Conservation (phyloP, 2,888 invertebrate species). For the Stratiomys singularior region DNA sequence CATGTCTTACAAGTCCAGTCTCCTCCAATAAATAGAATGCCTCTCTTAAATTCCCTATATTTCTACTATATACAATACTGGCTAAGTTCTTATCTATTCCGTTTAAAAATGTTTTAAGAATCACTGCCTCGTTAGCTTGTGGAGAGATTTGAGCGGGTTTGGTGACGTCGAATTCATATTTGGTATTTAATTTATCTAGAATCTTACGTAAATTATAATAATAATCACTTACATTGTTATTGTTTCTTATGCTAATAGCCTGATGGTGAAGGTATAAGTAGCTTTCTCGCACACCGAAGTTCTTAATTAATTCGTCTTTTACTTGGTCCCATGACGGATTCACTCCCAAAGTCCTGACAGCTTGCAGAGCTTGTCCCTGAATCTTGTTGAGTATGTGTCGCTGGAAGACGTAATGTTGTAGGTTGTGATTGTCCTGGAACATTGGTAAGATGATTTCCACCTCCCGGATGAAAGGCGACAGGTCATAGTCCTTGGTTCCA, state of each 20-base stretch:
- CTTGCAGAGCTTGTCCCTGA: slow-evolving; percentile 38
- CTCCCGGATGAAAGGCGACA: no score
- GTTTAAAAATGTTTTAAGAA: slow-evolving; percentile 51
- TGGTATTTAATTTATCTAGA: slow-evolving; percentile 52
- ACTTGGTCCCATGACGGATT: slow-evolving; percentile 49
- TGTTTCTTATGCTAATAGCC: slow-evolving; percentile 44
- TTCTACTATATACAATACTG: slow-evolving; percentile 51
- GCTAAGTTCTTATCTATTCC: slow-evolving; percentile 48
- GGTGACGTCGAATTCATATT: slow-evolving; percentile 49
- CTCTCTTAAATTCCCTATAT: slow-evolving; percentile 48
- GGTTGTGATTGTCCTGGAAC: not conserved
- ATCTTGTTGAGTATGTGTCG: not conserved
- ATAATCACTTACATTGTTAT: slow-evolving; percentile 52
- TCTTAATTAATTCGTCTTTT: slow-evolving; percentile 47
- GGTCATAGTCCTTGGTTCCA: no score
- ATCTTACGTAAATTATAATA: slow-evolving; percentile 50
- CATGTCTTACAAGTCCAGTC: slow-evolving; percentile 48
- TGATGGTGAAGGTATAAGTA: not conserved
- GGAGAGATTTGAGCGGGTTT: slow-evolving; percentile 52
- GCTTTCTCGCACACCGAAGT: slow-evolving; percentile 18
- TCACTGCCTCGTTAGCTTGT: slow-evolving; percentile 49
- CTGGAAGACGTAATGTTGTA: not conserved
- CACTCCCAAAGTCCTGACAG: slow-evolving; percentile 48
- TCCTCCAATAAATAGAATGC: slow-evolving; percentile 51
- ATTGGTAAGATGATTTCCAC: not conserved